Base-by-base conservation (phyloP, 2,888 invertebrate genomes). In the Perizoma flavofasciatum region DNA sequence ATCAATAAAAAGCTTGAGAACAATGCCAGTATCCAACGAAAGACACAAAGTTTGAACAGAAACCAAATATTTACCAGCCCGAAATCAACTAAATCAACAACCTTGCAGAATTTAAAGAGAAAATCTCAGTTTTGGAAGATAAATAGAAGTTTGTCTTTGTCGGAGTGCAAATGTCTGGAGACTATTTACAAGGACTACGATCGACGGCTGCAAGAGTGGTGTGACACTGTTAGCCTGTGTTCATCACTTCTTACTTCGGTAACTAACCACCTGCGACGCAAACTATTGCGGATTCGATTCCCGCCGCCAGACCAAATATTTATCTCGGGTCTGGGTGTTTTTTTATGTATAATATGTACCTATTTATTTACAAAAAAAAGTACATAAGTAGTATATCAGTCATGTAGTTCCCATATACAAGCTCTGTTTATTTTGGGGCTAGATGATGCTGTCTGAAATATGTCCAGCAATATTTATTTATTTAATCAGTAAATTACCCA, bases 161-260 rank as follows among this genome's bases (percentile, higher is more conserved):
- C 86, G 0, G 84, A 88, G 66, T 84, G 85, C 67, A 85, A 88
- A 73, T 91, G 91, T 60, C 79, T 92, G 62, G 86, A 92, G 74
- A 75, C 86, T 5, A 81, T 92, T 55, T 92, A 92, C 66, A 77
- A 86, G 63, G 88, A 91, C 61, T 92, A 92, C 62, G 92, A 92
- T 62, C 83, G 78, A 71, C 83, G 90, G 32, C 75, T 92, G 59
- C 88, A 91, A 66, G 85, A 87, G 63, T 92, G 92, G 92, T 92
- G 92, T 69, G 92, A 92, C 58, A 87, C 89, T 41, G 78, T 92
- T 49, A 90, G 90, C 72, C 81, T 85, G 61, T 89, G 86, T 66
- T 83, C 90, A 35, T 85, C 89, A 40, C 67, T 83, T 54, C 64
- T 85, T 10, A 82, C 75, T 63, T 80, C 86, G 86, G 88, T 89